Evolutionary conservation across 2,797 vertebrate genomes (phyloP), one percentile per base, ranked within the genome.

Genomic region (Cirrhinus mrigala): DNA sequence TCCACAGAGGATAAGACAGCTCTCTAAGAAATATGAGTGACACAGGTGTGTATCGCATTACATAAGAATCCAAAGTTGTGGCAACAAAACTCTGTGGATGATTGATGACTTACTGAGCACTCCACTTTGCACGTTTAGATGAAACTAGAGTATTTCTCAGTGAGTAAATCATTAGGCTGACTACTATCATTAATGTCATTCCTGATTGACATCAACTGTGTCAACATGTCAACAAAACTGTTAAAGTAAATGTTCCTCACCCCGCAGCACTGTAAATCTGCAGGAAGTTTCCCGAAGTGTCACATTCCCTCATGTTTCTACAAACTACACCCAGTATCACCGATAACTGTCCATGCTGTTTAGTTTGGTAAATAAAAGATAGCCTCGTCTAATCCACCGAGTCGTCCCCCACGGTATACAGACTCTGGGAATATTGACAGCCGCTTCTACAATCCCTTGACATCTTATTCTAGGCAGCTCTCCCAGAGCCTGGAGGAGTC

Each of bases 391-490:
- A 92, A 93, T 93, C 91, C 91, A 87, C 91, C 20, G 29, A 91
- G 82, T 83, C 71, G 2, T 7, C 85, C 68, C 62, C 92, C 86
- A 88, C 91, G 88, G 91, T 91, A 92, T 37, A 60, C 84, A 73
- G 87, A 48, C 12, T 88, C 86, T 83, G 89, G 88, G 88, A 94
- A 92, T 90, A 92, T 92, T 95, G 94, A 94, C 92, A 93, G 91
- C 90, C 88, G 88, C 69, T 85, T 86, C 88, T 91, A 89, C 94
- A 95, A 93, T 96, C 92, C 91, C 94, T 70, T 93, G 93, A 94
- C 92, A 87, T 91, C 92, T 93, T 94, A 94, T 94, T 95, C 94
- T 93, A 93, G 89, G 91, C 87, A 92, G 89, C 89, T 88, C 46
- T 84, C 87, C 68, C 24, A 85, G 88, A 91, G 89, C 84, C 66